Conservation (phyloP, 2,888 invertebrate genomes). For the Rhagophthalmus giganteus region DNA sequence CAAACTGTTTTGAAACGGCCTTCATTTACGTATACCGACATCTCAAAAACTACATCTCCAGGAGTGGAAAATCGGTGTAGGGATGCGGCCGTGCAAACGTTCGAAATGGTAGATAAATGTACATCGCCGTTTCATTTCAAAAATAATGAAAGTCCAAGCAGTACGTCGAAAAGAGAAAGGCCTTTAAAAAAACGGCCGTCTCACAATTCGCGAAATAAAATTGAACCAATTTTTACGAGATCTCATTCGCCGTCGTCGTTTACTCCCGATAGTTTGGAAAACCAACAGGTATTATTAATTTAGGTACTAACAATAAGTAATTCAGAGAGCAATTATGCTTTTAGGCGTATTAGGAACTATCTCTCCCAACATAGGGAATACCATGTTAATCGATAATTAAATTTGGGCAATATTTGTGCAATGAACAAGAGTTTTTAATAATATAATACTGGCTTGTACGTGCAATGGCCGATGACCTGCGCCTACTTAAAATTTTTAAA, state of each 20-base stretch:
- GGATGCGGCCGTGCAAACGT: constrained; percentile 61
- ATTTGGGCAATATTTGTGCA: no score
- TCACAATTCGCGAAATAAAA: constrained; percentile 39
- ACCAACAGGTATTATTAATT: constrained; percentile 38
- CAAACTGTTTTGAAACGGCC: constrained; percentile 35
- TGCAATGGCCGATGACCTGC: no score
- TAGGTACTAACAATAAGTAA: not conserved
- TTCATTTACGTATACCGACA: not conserved
- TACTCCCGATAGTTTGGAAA: constrained; percentile 51
- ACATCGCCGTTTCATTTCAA: constrained; percentile 49
- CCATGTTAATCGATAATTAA: no score
- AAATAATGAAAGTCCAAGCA: constrained; percentile 23
- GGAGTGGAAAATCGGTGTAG: constrained; percentile 37
- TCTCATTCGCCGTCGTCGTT: constrained; percentile 43
- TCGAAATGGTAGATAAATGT: constrained; percentile 54
- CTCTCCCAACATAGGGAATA: no score
- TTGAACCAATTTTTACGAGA: constrained; percentile 43
- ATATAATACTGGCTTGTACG: no score
- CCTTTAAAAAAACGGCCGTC: constrained; percentile 33
- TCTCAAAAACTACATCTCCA: not conserved
- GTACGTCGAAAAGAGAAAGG: constrained; percentile 28
- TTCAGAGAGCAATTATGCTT: not conserved
- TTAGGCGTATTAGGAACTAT: not conserved
- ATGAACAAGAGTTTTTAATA: no score
- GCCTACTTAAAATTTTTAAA: no score